Evolutionary conservation across 2,113 vertebrate species (phyloP).

Genomic region (Barnardius zonarius): DNA sequence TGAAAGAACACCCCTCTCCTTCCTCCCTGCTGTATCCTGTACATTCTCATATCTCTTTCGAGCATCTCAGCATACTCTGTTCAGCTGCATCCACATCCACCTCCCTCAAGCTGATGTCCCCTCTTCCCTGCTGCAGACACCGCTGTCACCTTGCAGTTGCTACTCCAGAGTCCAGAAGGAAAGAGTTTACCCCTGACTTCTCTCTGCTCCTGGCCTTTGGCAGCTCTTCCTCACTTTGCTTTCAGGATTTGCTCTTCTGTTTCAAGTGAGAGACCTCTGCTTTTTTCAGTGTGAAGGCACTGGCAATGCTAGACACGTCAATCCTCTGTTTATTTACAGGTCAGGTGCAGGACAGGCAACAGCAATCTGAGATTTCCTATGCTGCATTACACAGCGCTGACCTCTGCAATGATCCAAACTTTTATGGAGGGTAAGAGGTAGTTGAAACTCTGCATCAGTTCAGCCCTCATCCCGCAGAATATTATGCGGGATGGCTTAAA

Average conservation of each 20-base stretch:
- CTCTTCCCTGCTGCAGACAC: not conserved
- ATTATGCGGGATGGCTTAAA: not conserved
- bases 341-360: constrained; percentile 11
- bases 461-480: not conserved
- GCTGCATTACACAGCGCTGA: not conserved
- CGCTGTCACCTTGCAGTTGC: not conserved
- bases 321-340: constrained; percentile 36
- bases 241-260: not conserved
- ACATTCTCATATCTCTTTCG: not conserved
- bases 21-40: accelerated
- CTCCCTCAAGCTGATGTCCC: not conserved
- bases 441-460: not conserved
- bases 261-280: not conserved
- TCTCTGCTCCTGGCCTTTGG: not conserved
- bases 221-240: not conserved
- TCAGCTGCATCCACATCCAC: not conserved
- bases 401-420: not conserved
- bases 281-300: not conserved
- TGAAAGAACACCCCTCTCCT: not conserved
- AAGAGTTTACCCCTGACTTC: not conserved
- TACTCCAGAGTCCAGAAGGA: not conserved
- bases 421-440: not conserved
- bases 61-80: not conserved
- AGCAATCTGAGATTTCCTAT: constrained; percentile 9
- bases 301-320: not conserved